Evolutionary conservation across 2,113 vertebrate genomes (phyloP), one percentile per base, ranked within the genome.

Genomic region (Glareola pratincola): DNA sequence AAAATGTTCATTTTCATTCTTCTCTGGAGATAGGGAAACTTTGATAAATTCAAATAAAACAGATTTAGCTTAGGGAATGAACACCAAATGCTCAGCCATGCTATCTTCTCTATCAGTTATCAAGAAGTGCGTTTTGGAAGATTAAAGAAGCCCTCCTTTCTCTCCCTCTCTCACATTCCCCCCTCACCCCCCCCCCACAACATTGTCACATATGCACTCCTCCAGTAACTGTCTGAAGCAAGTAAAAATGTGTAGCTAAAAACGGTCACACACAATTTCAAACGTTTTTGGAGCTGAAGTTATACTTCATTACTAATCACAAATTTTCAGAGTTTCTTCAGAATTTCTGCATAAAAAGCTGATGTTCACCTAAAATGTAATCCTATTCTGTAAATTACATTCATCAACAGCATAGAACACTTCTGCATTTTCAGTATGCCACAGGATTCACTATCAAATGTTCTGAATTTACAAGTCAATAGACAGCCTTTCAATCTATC

Each of bases 381-480:
- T 66, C 20, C n/a, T 89, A 43, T 36, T 93, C 72, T 67, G 59
- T 56, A 89, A 84, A 94, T 36, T 51, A 79, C 17, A 45, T 79
- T 83, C 18, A 80, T 59, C 84, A 83, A 90, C 37, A 96, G 14
- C 43, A 88, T 22, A 74, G 41, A 83, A 83, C 16, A 45, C 36
- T 74, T 88, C 8, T 26, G 29, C 60, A 57, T 94, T 95, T 96
- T 73, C 37, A 77, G 41, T 69, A 82, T 54, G 1, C 37, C 50
- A 85, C 41, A 72, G 73, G 51, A 92, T 89, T 85, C 59, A 29
- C 36, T 60, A 84, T 39, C 64, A 95, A 68, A 87, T 93, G 67
- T 94, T 68, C 60, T 91, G 74, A 91, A 88, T 77, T 92, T 95
- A 84, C 47, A 95, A 96, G 89, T 94, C 83, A 91, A 60, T 47